Evolutionary conservation across 1,140 invertebrate species (phyloP).

Genomic region (Pseudomyrmex flavicornis): DNA sequence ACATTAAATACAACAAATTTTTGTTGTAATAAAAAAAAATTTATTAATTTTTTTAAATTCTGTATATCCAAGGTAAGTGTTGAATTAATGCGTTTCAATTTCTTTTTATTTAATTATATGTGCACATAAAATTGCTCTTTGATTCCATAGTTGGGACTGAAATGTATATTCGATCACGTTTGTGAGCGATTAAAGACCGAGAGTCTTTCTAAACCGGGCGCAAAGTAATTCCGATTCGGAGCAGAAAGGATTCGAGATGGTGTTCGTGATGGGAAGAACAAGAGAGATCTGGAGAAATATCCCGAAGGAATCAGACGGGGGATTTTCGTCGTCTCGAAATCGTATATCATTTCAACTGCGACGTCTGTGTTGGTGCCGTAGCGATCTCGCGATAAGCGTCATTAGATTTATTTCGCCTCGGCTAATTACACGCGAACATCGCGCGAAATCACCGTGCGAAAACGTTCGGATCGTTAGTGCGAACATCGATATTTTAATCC

Average conservation of each 20-base stretch:
- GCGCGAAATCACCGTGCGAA: constrained; percentile 3
- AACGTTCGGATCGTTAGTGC: constrained; percentile 22
- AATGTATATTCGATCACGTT: constrained; percentile 41
- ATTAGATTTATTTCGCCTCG: neutral
- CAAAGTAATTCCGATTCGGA: constrained; percentile 49
- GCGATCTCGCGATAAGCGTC: constrained; percentile 27
- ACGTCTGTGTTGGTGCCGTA: neutral
- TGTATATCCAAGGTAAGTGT: neutral
- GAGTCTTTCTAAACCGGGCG: neutral
- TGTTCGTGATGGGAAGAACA: constrained; percentile 27
- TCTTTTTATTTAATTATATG: neutral
- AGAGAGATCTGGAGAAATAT: constrained; percentile 37
- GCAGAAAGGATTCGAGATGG: constrained; percentile 29
- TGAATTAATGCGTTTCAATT: neutral
- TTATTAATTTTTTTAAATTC: neutral
- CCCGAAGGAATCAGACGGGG: constrained; percentile 48
- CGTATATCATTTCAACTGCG: constrained; percentile 53
- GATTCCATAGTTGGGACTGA: neutral
- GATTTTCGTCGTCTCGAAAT: constrained; percentile 58
- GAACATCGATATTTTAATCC: constrained; percentile 52
- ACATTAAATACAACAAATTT: neutral
- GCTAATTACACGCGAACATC: constrained; percentile 24
- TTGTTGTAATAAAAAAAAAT: neutral
- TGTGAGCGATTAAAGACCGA: neutral
- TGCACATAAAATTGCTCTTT: neutral